Percentiles rank a stretch among this genome's conserved stretches.
phyloP scores from a whole-genome alignment of 2,113 vertebrate species.

The Chunga burmeisteri region DNA sequence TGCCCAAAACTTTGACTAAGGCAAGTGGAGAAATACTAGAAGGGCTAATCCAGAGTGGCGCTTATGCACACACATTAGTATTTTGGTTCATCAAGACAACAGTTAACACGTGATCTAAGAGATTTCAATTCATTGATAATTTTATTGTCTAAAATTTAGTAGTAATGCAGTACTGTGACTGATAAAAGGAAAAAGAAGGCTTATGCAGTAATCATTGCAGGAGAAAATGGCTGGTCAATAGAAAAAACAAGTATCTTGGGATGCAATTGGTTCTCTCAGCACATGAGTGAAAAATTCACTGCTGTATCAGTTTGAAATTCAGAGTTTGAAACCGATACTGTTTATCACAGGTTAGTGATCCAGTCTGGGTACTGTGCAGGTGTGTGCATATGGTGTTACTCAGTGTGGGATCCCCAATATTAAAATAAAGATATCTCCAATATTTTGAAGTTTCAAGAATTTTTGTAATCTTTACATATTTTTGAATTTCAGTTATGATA shows the following conservation, averaged over 20 bases:
- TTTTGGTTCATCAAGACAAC: background rate
- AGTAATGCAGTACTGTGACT: background rate
- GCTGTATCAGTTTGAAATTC: background rate
- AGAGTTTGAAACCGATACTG: background rate
- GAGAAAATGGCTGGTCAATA: background rate
- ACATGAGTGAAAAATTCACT: background rate
- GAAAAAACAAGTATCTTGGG: background rate
- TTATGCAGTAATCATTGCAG: background rate
- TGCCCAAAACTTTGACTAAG: background rate
- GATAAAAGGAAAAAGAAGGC: background rate
- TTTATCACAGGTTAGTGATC: background rate
- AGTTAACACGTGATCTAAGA: background rate
- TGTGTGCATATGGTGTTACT: background rate
- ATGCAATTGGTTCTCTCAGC: background rate
- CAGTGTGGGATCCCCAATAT: background rate
- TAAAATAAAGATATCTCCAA: background rate
- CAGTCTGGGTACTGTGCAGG: background rate
- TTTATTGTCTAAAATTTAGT: background rate
- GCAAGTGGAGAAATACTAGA: background rate
- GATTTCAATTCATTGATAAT: background rate
- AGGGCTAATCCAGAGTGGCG: background rate
- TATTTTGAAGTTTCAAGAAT: background rate
- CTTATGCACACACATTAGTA: background rate
- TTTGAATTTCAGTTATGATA: background rate
- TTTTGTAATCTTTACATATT: background rate